These are phyloP conservation scores for Julus scandinavius DNA, from an alignment of 2,888 invertebrate genomes.

Conservation along the genomic window DNA sequence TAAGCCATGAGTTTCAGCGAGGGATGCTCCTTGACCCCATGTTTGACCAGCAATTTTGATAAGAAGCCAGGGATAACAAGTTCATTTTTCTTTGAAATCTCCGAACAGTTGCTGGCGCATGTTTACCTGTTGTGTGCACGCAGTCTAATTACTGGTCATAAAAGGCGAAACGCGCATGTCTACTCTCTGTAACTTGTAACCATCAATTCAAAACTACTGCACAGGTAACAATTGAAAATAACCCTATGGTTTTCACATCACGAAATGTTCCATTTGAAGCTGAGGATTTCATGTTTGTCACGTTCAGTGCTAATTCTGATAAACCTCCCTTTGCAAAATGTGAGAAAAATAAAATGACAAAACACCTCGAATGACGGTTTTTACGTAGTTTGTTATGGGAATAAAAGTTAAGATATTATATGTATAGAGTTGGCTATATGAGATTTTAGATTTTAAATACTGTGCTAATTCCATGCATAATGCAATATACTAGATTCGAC, in stretches of 20 bases:
- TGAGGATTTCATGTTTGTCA: no score
- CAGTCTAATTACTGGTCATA: constrained; percentile 21
- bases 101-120: neutral
- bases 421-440: no score
- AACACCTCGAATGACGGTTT: no score
- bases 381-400: no score
- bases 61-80: neutral
- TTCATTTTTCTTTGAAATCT: constrained; percentile 18
- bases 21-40: constrained; percentile 33
- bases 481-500: no score
- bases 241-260: neutral
- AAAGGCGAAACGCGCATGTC: neutral
- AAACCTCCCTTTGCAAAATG: no score
- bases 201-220: neutral
- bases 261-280: no score
- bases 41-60: constrained; percentile 33
- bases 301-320: no score
- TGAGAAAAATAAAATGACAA: no score
- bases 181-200: neutral
- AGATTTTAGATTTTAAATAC: no score
- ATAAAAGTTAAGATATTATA: no score
- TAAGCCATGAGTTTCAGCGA: constrained; percentile 25
- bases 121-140: constrained; percentile 21
- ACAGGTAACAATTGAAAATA: neutral
- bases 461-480: no score